Conservation (phyloP, 2,888 invertebrate species). For the Stenchaetothrips biformis region DNA sequence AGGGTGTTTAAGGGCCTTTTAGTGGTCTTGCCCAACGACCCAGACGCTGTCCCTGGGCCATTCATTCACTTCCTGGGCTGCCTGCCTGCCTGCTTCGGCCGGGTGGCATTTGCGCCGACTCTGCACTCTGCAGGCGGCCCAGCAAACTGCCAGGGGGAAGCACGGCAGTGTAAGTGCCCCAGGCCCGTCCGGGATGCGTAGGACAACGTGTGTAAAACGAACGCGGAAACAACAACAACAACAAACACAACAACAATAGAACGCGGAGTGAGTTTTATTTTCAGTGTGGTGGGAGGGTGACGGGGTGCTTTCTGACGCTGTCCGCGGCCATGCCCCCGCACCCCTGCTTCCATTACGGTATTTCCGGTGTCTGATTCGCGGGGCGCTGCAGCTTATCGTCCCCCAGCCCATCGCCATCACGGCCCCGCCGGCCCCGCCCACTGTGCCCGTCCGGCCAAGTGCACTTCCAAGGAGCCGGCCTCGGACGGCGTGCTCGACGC, state of each 20-base stretch:
- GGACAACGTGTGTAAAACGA: too few species aligned
- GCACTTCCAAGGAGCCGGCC: neutral
- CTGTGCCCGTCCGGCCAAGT: too few species aligned
- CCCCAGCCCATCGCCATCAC: neutral
- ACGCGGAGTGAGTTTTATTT: too few species aligned
- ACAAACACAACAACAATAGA: too few species aligned
- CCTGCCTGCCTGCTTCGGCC: neutral
- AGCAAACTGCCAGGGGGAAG: neutral
- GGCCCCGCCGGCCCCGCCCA: neutral
- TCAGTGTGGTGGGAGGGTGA: too few species aligned
- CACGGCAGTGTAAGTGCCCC: too few species aligned
- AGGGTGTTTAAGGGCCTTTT: constrained; percentile 24
- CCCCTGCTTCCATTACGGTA: neutral
- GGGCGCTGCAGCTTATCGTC: too few species aligned
- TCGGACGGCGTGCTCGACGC: too few species aligned
- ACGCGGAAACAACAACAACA: too few species aligned
- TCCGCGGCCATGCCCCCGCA: neutral
- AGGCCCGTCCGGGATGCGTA: too few species aligned
- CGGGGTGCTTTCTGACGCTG: too few species aligned
- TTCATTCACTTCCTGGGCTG: neutral
- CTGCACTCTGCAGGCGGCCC: neutral
- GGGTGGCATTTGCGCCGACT: neutral
- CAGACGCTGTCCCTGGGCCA: constrained; percentile 6
- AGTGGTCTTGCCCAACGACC: constrained; percentile 22
- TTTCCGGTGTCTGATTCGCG: constrained; percentile 9